Evolutionary conservation across 2,888 invertebrate genomes (phyloP), one percentile per base, ranked within the genome.

Genomic region (Exocentrus adspersus): DNA sequence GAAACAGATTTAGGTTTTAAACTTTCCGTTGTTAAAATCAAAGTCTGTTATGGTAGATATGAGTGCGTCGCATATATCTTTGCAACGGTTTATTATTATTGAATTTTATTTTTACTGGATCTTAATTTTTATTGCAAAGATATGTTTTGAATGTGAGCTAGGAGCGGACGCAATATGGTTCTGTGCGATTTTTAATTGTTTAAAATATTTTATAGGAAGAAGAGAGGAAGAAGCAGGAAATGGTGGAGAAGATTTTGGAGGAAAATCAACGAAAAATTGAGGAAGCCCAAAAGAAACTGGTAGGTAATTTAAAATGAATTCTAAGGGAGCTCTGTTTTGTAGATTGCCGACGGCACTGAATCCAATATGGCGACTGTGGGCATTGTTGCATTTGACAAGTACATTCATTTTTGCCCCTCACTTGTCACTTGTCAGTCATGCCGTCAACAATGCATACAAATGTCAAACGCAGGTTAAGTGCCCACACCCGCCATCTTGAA

Each of bases 191-290:
- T 79, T 83, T 84, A 72, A 77, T 77, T 68, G 63, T 69, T 77
- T 83, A 85, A 84, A 85, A 84, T 85, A 84, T 87, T 86, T 90
- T 89, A 89, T 93, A 98, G 97, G 97, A 97, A 88, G 97, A 96
- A 89, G 97, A 98, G 87, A 90, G 90, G 85, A 91, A 92, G 86
- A 97, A 97, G 87, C 91, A 95, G 79, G 93, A 95, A 88, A 95
- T 96, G 85, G 88, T 97, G 82, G 97, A 97, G 86, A 90, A 90
- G 85, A 97, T 97, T 85, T 91, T 97, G 90, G 95, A 95, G 78
- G 97, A 98, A 87, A 98, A 98, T 87, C 97, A 97, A 88, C 90
- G 89, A 84, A 97, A 97, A 87, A 96, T 97, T 74, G 97, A 97
- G 85, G 97, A 97, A 83, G 97, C 97, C 74, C 97, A 97, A 87